Base-by-base conservation (phyloP, 2,888 invertebrate species). In the Salpingus planirostris region DNA sequence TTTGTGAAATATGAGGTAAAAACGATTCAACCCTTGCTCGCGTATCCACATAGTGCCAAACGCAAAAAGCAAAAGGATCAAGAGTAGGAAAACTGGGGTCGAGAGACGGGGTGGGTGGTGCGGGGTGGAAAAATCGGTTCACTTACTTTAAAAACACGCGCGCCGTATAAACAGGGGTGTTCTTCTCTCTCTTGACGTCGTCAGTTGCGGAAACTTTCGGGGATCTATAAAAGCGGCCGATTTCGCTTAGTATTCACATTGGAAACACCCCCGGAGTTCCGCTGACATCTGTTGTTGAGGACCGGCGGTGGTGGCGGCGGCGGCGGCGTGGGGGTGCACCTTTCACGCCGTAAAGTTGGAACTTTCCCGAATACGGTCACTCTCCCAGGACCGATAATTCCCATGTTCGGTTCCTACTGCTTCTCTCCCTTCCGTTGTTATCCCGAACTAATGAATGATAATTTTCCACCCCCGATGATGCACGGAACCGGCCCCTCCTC, bases 231-330 rank as follows among this genome's bases (percentile, higher is more conserved):
- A 49, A 49, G 44, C 40, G 38, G 41, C 34, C 33, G 46, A 42
- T 46, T 42, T 43, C 43, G 49, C 42, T 50, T 47, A 49, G 50
- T 43, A 52, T 50, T 49, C 52, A 47, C 47, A 44, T 42, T 35
- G 47, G 40, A 38, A 44, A 46, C 44, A 38, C 40, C 43, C 33
- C 23, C 40, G 32, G 37, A 49, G 39, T 45, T 45, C 43, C 40
- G 39, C 42, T 36, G 44, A 49, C 49, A 49, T 46, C 46, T 47
- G 49, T 42, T 44, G 45, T 44, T 43, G 47, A 36, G 39, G 23
- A 31, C 31, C 29, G 32, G 31, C 29, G 22, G 23, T 33, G 30
- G 38, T 44, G 36, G 27, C 21, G 29, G 39, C 29, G n/a, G 29
- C 21, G 21, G 13, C 7, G 7, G 14, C 15, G 10, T 7, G 24